Conservation (phyloP, 2,113 vertebrate species). For the Ptyas mucosa region DNA sequence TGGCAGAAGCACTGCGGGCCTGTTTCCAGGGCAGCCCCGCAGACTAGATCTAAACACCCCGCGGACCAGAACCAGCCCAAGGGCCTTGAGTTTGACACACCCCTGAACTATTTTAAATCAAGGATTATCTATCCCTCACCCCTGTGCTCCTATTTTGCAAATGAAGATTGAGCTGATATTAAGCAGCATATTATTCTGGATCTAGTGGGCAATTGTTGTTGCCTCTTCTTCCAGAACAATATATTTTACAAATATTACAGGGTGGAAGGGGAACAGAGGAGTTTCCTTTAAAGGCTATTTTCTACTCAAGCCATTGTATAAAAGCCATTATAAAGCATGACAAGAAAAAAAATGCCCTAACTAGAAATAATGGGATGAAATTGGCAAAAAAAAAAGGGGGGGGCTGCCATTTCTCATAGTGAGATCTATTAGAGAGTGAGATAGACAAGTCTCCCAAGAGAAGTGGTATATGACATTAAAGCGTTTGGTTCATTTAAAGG, state of each 20-base stretch:
- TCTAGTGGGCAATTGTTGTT: background rate
- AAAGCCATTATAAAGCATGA: constrained; percentile 48
- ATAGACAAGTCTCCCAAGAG: constrained; percentile 32
- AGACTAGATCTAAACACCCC: too few species aligned
- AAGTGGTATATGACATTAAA: constrained; percentile 34
- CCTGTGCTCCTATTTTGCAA: background rate
- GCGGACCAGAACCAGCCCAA: rapidly evolving
- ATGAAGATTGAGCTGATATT: constrained; percentile 41
- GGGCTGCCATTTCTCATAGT: constrained; percentile 44
- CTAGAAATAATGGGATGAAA: constrained; percentile 52
- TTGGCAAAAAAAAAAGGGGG: constrained; percentile 45
- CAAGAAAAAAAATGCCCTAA: constrained; percentile 34
- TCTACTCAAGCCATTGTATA: constrained; percentile 35
- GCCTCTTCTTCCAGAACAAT: background rate
- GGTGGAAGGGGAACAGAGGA: constrained; percentile 27
- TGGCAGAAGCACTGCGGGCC: too few species aligned
- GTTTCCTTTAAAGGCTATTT: constrained; percentile 49
- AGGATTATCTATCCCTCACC: constrained; percentile 6
- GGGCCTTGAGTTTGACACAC: too few species aligned
- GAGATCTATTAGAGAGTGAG: constrained; percentile 50
- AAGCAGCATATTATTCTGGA: constrained; percentile 35
- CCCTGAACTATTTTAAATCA: too few species aligned
- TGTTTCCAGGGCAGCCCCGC: too few species aligned
- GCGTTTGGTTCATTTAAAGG: constrained; percentile 39
- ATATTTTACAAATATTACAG: constrained; percentile 17